phyloP scores from a whole-genome alignment of 2,797 vertebrate genomes.

The Threskiornis aethiopicus region DNA sequence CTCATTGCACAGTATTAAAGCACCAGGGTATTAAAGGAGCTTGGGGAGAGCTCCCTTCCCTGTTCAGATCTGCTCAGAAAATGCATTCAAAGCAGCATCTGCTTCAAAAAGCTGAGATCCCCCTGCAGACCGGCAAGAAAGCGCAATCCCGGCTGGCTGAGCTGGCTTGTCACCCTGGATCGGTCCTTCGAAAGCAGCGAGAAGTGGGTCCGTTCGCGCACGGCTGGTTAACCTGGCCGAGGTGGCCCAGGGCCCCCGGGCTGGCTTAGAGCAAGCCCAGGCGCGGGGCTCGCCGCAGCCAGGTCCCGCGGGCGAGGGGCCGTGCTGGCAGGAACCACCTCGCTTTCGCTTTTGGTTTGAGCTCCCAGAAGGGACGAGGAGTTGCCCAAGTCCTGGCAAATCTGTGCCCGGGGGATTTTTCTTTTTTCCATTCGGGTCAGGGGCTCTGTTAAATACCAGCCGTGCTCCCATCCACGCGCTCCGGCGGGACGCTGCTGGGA shows the following conservation, averaged over 20 bases:
- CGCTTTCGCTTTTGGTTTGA: background rate
- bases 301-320: rapidly evolving
- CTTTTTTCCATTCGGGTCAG: rapidly evolving
- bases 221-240: background rate
- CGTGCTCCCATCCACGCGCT: rapidly evolving
- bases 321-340: background rate
- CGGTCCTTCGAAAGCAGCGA: rapidly evolving
- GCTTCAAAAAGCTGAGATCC: background rate
- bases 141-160: rapidly evolving
- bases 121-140: background rate
- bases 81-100: background rate
- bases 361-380: rapidly evolving
- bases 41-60: background rate
- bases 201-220: rapidly evolving
- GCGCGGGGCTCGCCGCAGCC: background rate
- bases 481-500: background rate
- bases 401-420: background rate
- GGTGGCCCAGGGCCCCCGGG: background rate
- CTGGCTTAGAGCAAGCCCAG: background rate
- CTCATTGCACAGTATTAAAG: background rate
- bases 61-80: background rate
- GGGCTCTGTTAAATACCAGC: background rate
- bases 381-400: background rate
- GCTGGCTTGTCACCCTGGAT: rapidly evolving
- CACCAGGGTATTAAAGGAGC: background rate